Evolutionary conservation across 2,888 invertebrate species (phyloP), one percentile per base, ranked within the genome.

Genomic region (Brachypalpus laphriformis): DNA sequence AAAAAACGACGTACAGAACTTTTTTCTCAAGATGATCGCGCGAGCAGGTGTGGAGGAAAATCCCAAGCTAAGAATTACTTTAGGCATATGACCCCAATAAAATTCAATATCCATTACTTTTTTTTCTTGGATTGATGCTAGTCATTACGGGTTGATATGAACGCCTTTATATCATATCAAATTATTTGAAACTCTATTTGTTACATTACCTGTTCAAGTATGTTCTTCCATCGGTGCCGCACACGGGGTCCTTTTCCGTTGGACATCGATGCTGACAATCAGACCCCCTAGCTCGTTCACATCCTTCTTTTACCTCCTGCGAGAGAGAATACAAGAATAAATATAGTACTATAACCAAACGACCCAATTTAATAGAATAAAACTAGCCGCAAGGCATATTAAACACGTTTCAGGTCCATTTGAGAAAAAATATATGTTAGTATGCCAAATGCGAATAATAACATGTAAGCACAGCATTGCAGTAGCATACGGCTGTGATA

Each of bases 151-250:
- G n/a, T n/a, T n/a, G n/a, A n/a, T n/a, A n/a, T n/a, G n/a, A n/a
- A n/a, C n/a, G n/a, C n/a, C n/a, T n/a, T n/a, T n/a, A 25, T 25
- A 25, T 5, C 5, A 25, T 25, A n/a, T 25, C 25, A 2, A 2
- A 4, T 25, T 25, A 25, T 5, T 18, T n/a, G 18, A 16, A 42
- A 16, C 42, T 16, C 5, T 16, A 6, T 16, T 42, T 16, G 8
- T 6, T 37, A 9, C n/a, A 8, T 83, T 96, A 97, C 89, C 96
- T 93, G 92, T 97, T 97, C 49, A 97, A 93, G 89, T 97, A 97
- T 0, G 97, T 97, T 85, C 96, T 93, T 28, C 97, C 97, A 87
- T 97, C 96, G 0, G 97, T 97, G 0, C 97, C 97, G 89, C 97
- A 98, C 20, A 97, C 97, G 0, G 96, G 95, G 90, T 97, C 97